phyloP scores from a whole-genome alignment of 2,797 vertebrate species.

The Percopsis omiscomaycus region DNA sequence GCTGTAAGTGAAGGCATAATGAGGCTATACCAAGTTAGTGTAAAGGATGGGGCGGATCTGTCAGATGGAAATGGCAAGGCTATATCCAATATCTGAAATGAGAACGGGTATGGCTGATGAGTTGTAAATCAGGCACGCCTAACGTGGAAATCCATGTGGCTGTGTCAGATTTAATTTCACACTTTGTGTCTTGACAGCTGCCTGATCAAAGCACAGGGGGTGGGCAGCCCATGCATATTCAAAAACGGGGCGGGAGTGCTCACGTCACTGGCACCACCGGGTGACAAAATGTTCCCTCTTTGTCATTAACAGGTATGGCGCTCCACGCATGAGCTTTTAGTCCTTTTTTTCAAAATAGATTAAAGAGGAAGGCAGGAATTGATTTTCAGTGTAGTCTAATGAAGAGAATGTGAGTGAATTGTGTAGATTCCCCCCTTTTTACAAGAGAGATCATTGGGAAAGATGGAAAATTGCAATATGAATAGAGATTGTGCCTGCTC shows the following conservation, averaged over 20 bases:
- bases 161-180: slow-evolving; percentile 20
- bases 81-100: slow-evolving; percentile 27
- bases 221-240: not conserved
- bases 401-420: slow-evolving; percentile 25
- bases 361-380: slow-evolving; percentile 27
- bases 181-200: slow-evolving; percentile 26
- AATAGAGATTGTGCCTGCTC: slow-evolving; percentile 65
- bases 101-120: slow-evolving; percentile 2
- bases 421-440: not conserved
- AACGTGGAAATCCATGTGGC: slow-evolving; percentile 16
- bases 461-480: slow-evolving; percentile 70
- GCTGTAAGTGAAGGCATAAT: slow-evolving; percentile 23
- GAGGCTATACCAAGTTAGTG: slow-evolving; percentile 11
- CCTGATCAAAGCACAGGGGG: slow-evolving; percentile 2
- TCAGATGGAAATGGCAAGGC: slow-evolving; percentile 5
- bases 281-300: slow-evolving; percentile 29
- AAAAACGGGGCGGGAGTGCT: not conserved
- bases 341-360: slow-evolving; percentile 29
- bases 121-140: slow-evolving; percentile 11
- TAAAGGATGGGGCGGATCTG: not conserved
- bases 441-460: slow-evolving; percentile 63
- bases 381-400: slow-evolving; percentile 34
- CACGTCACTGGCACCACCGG: not conserved
- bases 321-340: slow-evolving; percentile 34
- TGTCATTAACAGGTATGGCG: slow-evolving; percentile 42